A percentile compares a stretch with the other conserved stretches of the same genome.
Evolutionary conservation across 2,113 vertebrate species (phyloP).

Genomic region (Pituophis catenifer): DNA sequence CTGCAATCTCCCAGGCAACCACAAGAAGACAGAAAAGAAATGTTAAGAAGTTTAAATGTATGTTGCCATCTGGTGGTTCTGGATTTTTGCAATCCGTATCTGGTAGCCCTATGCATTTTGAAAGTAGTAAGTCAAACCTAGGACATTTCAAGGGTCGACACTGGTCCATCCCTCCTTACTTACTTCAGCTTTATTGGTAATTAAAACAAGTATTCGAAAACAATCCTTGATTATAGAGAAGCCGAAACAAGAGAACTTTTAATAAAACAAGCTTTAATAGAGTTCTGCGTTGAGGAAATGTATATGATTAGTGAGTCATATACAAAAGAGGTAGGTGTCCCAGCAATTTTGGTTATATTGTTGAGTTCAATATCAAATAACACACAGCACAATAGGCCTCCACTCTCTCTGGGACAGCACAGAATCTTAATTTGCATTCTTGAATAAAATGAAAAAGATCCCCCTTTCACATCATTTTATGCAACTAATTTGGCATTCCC

Average conservation of each 20-base stretch:
- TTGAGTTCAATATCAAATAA: background rate
- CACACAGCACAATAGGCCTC: background rate
- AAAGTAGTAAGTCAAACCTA: background rate
- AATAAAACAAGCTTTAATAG: rapidly evolving
- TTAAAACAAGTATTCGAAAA: background rate
- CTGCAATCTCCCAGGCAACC: background rate
- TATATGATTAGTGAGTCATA: background rate
- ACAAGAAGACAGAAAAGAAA: background rate
- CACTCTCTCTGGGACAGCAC: background rate
- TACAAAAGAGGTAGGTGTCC: background rate
- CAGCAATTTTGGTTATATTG: background rate
- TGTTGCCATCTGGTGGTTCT: background rate
- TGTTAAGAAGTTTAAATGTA: background rate
- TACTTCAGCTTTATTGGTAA: background rate
- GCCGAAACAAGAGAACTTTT: background rate
- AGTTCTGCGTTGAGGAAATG: background rate
- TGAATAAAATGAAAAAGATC: background rate
- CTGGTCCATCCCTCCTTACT: rapidly evolving
- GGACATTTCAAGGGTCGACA: rapidly evolving
- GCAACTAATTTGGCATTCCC: background rate
- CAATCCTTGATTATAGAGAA: background rate
- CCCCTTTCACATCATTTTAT: background rate
- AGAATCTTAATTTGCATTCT: background rate
- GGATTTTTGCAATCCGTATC: background rate
- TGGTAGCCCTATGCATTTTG: background rate